Evolutionary conservation across 2,797 vertebrate genomes (phyloP), one percentile per base, ranked within the genome.

Genomic region (Neopelma chrysocephalum): DNA sequence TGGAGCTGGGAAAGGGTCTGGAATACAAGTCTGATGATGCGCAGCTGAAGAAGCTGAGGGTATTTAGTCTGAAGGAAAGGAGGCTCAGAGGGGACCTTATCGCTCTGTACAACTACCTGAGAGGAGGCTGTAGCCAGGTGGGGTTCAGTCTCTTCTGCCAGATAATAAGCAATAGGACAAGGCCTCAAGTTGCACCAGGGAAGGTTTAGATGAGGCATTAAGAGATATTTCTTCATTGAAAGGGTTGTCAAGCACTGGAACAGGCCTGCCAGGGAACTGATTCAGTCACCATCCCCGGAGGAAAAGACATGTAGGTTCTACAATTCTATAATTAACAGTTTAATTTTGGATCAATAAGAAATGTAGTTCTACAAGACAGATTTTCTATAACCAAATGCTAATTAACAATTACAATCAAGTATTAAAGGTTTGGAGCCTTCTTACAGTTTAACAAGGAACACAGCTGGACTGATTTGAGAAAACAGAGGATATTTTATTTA

Each of bases 341-440:
- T 89, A 42, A 66, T 84, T 83, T 88, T 69, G 58, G 19, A 79
- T 91, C 88, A 84, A 29, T 87, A 90, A 36, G 36, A 80, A 60
- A 91, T 8, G 15, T 32, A 51, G 25, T 66, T 79, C 82, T 82
- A 83, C 65, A 85, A 62, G 84, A 86, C 42, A 92, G 54, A 58
- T 62, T 50, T 43, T 76, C 60, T 75, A 10, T 76, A 90, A 87
- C 26, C 71, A 71, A 43, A 32, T 43, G 21, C 27, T 92, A 87
- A 57, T 90, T 72, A 91, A 90, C 51, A 66, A 53, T 57, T 76
- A 92, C 18, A 73, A 23, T 25, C n/a, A 75, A 86, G 10, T 48
- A 77, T n/a, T 82, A 43, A 75, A 87, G 48, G 20, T 90, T n/a
- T 0, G 0, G 14, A 78, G 36, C 47, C 45, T 58, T 71, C 19